These are phyloP conservation scores for Oreochromis tanganicae DNA, from an alignment of 2,113 vertebrate genomes.

Conservation along the genomic window DNA sequence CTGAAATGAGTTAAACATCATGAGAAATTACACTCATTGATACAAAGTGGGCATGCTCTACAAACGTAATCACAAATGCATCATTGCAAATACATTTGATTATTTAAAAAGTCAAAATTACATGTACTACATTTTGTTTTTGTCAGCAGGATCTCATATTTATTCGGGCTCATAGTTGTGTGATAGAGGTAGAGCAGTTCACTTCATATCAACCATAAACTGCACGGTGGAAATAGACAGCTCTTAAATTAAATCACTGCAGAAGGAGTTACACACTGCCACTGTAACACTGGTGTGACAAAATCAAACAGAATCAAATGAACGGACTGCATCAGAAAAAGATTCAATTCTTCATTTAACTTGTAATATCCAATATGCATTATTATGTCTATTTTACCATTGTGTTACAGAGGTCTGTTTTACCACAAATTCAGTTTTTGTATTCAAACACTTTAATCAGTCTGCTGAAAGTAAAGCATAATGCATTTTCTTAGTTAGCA, in stretches of 20 bases:
- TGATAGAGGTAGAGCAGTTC: neutral
- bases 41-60: neutral
- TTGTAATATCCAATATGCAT: neutral
- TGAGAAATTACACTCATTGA: neutral
- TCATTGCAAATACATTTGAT: neutral
- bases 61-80: neutral
- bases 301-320: neutral
- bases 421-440: neutral
- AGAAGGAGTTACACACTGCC: neutral
- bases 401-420: neutral
- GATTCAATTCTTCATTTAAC: neutral
- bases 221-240: neutral
- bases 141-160: neutral
- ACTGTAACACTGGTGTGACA: neutral
- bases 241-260: neutral
- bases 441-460: neutral
- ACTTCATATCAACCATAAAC: neutral
- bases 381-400: neutral
- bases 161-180: neutral
- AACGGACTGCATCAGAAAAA: neutral
- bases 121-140: neutral
- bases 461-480: neutral
- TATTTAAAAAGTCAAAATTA: neutral
- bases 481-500: neutral
- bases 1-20: slow-evolving; percentile 20